These are phyloP conservation scores for Phoeniculus purpureus DNA, from an alignment of 2,797 vertebrate genomes.

Conservation along the genomic window DNA sequence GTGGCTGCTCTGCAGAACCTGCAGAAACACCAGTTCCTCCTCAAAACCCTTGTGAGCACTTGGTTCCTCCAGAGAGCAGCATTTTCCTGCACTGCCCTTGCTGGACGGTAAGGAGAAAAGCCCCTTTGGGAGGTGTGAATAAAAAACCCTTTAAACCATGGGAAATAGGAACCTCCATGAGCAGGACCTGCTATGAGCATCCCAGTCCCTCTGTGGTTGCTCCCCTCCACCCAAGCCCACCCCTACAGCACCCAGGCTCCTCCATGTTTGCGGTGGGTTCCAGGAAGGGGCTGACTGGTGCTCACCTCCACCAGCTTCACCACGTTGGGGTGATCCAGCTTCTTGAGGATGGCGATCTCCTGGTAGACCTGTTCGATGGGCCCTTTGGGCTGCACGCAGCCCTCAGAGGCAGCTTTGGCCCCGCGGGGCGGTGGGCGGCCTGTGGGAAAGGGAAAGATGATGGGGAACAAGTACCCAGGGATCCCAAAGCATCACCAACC, in stretches of 20 bases:
- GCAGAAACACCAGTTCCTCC: background rate
- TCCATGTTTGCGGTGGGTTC: fast-evolving
- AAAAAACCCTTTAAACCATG: background rate
- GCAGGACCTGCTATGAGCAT: background rate
- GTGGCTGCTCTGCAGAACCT: background rate
- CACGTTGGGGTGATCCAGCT: conserved; percentile 96
- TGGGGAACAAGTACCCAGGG: fast-evolving
- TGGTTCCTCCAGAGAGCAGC: background rate
- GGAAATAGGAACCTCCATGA: background rate
- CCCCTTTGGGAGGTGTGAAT: background rate
- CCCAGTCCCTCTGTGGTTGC: background rate
- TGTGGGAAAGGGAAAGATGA: conserved; percentile 16
- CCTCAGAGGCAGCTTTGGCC: conserved; percentile 82
- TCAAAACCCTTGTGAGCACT: background rate
- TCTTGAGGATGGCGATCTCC: conserved; percentile 98
- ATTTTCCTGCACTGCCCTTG: background rate
- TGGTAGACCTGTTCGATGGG: conserved; percentile 97
- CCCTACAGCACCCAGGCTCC: background rate
- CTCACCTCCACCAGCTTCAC: conserved; percentile 96
- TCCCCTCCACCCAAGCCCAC: background rate
- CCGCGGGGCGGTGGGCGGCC: conserved; percentile 95
- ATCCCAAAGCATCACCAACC: background rate
- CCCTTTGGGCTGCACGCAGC: conserved; percentile 87
- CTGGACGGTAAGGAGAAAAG: background rate
- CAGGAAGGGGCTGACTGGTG: fast-evolving